Percentiles rank a stretch among this genome's conserved stretches.
These are phyloP conservation scores for Myotis myotis DNA, from an alignment of 2,797 vertebrate genomes.

Conservation along the genomic window DNA sequence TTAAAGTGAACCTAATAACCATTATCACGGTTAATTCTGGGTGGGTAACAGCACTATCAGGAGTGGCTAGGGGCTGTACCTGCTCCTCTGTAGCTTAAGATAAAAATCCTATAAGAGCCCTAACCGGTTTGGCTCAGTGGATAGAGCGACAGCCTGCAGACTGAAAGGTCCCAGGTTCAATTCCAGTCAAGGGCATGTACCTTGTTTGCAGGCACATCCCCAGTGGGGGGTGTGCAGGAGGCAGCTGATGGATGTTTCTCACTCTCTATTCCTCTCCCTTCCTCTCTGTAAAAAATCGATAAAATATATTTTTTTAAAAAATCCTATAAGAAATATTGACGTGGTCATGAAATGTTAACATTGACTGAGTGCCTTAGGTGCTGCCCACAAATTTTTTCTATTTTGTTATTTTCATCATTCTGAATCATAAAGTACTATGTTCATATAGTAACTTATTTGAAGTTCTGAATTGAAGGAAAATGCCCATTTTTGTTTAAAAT, in stretches of 20 bases:
- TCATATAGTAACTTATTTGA: slow-evolving; percentile 35
- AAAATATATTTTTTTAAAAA: too few species aligned
- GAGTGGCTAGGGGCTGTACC: not conserved
- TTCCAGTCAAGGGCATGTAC: too few species aligned
- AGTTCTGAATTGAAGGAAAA: slow-evolving; percentile 39
- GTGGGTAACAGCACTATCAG: slow-evolving; percentile 11
- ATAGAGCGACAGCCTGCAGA: too few species aligned
- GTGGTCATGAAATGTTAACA: not conserved
- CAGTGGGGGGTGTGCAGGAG: too few species aligned
- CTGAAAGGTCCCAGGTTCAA: too few species aligned
- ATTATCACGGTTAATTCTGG: slow-evolving; percentile 33
- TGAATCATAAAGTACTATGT: slow-evolving; percentile 28
- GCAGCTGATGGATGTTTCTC: too few species aligned
- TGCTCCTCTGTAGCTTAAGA: not conserved
- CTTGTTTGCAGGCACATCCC: too few species aligned
- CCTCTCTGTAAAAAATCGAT: too few species aligned
- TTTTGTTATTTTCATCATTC: slow-evolving; percentile 46
- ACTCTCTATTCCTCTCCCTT: too few species aligned
- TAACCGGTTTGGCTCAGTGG: too few species aligned
- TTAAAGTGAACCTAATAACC: slow-evolving; percentile 33
- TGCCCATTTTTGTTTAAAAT: slow-evolving; percentile 37
- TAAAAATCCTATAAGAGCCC: slow-evolving; percentile 5
- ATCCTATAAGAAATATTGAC: not conserved
- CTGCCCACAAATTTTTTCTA: not conserved
- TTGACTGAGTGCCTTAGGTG: not conserved